phyloP scores from a whole-genome alignment of 1,140 invertebrate species.

The Dendrolimus kikuchii region DNA sequence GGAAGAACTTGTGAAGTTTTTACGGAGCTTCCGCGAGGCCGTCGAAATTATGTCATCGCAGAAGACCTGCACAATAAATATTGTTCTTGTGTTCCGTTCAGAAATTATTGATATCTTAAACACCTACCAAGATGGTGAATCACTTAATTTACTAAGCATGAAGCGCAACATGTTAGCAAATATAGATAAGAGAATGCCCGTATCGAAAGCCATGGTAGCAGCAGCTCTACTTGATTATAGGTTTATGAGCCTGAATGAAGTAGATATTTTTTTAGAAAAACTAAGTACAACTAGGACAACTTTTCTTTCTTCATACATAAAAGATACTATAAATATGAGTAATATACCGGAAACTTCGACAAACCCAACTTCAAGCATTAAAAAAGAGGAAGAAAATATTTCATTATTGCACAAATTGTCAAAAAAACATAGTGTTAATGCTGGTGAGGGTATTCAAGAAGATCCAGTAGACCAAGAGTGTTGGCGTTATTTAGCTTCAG shows the following conservation, averaged over 20 bases:
- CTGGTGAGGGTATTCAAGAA: not conserved
- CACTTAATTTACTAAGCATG: conserved; percentile 8
- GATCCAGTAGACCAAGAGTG: conserved; percentile 1
- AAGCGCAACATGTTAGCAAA: conserved; percentile 13
- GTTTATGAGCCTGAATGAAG: conserved; percentile 3
- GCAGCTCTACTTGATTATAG: conserved; percentile 12
- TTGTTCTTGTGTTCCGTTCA: conserved; percentile 9
- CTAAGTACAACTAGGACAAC: too few relatives aligned
- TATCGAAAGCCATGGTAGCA: conserved; percentile 3
- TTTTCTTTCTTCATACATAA: too few relatives aligned
- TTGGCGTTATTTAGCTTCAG: not conserved
- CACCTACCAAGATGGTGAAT: conserved; percentile 6
- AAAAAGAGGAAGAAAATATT: not conserved
- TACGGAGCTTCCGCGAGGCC: conserved; percentile 8
- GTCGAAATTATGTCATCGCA: conserved; percentile 10
- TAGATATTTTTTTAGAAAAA: too few relatives aligned
- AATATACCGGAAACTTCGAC: too few relatives aligned
- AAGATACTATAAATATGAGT: too few relatives aligned
- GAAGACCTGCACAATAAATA: conserved; percentile 10
- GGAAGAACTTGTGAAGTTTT: conserved; percentile 12
- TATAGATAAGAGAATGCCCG: conserved; percentile 8
- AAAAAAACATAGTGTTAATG: not conserved
- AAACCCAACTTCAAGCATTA: too few relatives aligned
- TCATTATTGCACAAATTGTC: not conserved
- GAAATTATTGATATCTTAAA: conserved; percentile 7